Conservation (phyloP, 1,140 invertebrate species). For the Drosophila neocordata region DNA sequence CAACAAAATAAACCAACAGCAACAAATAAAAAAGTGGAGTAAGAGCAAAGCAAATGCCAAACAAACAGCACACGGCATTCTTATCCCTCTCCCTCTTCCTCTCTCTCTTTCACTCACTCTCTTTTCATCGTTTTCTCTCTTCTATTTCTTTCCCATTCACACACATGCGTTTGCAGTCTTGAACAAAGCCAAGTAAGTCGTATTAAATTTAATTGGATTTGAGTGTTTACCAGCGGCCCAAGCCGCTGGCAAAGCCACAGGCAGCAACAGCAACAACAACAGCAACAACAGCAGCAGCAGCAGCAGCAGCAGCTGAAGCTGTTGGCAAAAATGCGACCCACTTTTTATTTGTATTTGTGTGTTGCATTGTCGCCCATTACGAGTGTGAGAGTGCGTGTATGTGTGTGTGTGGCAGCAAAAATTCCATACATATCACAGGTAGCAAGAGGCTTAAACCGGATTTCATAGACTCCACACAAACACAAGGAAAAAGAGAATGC, state of each 20-base stretch:
- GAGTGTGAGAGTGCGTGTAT: constrained; percentile 20
- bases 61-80: constrained; percentile 49
- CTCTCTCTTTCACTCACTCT: neutral
- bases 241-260: constrained; percentile 66
- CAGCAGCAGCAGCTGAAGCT: constrained; percentile 57
- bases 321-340: constrained; percentile 64
- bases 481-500: neutral
- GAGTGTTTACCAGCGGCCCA: constrained; percentile 80
- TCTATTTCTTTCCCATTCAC: neutral
- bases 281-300: constrained; percentile 1
- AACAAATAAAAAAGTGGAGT: constrained; percentile 44
- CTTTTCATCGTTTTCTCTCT: constrained; percentile 1
- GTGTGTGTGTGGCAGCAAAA: constrained; percentile 50
- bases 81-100: neutral
- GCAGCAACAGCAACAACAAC: constrained; percentile 29
- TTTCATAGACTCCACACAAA: constrained; percentile 59
- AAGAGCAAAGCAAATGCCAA: constrained; percentile 68
- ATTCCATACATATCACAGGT: constrained; percentile 74
- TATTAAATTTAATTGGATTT: constrained; percentile 82
- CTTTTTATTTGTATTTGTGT: constrained; percentile 44
- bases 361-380: constrained; percentile 1
- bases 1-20: constrained; percentile 50
- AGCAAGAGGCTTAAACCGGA: constrained; percentile 71
- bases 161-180: constrained; percentile 41
- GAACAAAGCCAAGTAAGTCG: constrained; percentile 74